These are phyloP conservation scores for Drosophila biarmipes DNA, from an alignment of 1,140 invertebrate species.

Conservation along the genomic window DNA sequence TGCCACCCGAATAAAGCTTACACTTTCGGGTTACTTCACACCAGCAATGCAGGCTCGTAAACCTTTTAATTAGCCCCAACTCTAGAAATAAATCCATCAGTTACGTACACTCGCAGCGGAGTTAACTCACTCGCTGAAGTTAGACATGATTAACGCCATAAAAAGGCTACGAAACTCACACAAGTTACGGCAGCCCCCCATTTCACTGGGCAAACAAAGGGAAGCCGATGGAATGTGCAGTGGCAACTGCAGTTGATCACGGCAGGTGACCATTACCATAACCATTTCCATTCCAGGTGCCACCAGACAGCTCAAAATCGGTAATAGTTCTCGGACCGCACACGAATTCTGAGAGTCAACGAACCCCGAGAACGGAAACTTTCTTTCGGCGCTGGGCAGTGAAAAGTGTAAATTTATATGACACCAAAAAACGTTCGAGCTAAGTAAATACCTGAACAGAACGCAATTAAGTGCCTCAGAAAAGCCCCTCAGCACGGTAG, in stretches of 20 bases:
- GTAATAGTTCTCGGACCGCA: conserved; percentile 33
- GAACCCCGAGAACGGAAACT: conserved; percentile 61
- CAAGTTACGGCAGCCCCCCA: conserved; percentile 33
- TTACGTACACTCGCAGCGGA: conserved; percentile 18
- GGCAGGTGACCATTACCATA: conserved; percentile 46
- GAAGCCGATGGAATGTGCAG: conserved; percentile 23
- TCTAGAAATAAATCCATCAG: conserved; percentile 40
- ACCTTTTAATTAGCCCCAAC: conserved; percentile 34
- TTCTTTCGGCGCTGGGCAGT: conserved; percentile 50
- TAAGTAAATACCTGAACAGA: conserved; percentile 33
- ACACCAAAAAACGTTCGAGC: conserved; percentile 59
- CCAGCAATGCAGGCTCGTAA: conserved; percentile 18
- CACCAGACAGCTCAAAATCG: conserved; percentile 1
- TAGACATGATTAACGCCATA: conserved; percentile 50
- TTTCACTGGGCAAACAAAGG: conserved; percentile 23
- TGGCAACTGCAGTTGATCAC: conserved; percentile 41
- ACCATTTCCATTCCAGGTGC: conserved; percentile 4
- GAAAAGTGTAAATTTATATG: conserved; percentile 76
- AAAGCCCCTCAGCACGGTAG: background rate
- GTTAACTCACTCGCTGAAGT: conserved; percentile 43
- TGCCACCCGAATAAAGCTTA: background rate
- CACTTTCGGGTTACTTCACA: conserved; percentile 22
- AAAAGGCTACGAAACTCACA: conserved; percentile 49
- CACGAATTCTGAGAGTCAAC: conserved; percentile 48
- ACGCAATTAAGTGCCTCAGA: background rate